phyloP scores from a whole-genome alignment of 1,140 invertebrate genomes.

The Hyphantria cunea region DNA sequence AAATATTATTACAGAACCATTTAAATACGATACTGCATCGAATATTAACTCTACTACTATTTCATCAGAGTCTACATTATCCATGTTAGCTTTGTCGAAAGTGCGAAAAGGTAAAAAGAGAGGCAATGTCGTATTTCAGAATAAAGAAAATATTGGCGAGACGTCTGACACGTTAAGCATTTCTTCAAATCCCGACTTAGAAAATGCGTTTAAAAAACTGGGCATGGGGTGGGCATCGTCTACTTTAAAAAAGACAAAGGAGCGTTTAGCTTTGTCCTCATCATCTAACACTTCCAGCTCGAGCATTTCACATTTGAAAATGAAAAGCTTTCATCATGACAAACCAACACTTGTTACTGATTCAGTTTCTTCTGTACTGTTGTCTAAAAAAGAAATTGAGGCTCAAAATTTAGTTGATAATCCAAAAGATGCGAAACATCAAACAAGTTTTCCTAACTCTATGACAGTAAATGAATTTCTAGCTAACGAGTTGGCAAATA shows the following conservation, averaged over 20 bases:
- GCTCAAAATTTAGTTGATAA: slow-evolving; percentile 36
- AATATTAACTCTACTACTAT: slow-evolving; percentile 65
- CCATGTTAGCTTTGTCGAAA: slow-evolving; percentile 64
- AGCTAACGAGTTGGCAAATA: slow-evolving; percentile 66
- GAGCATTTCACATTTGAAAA: slow-evolving; percentile 62
- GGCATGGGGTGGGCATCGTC: slow-evolving; percentile 86
- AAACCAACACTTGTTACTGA: slow-evolving; percentile 52
- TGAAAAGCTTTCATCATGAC: slow-evolving; percentile 57
- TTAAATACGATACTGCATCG: slow-evolving; percentile 65
- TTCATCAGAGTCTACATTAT: slow-evolving; percentile 69
- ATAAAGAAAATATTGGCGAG: slow-evolving; percentile 65
- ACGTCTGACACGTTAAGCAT: slow-evolving; percentile 73
- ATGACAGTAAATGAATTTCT: slow-evolving; percentile 76
- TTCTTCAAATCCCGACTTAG: slow-evolving; percentile 79
- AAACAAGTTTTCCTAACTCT: slow-evolving; percentile 62
- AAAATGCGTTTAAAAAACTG: slow-evolving; percentile 83
- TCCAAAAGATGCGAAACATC: slow-evolving; percentile 60
- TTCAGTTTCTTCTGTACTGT: slow-evolving; percentile 44
- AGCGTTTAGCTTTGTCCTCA: slow-evolving; percentile 83
- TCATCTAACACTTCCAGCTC: slow-evolving; percentile 83
- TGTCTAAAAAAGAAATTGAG: slow-evolving; percentile 41
- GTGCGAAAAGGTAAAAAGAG: slow-evolving; percentile 51
- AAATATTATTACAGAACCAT: slow-evolving; percentile 72
- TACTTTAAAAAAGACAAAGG: slow-evolving; percentile 85
- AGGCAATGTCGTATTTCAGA: slow-evolving; percentile 39